Percentiles rank a stretch among this genome's conserved stretches.
These are phyloP conservation scores for Mallateleia sp. DNA, from an alignment of 2,888 invertebrate species.

Conservation along the genomic window DNA sequence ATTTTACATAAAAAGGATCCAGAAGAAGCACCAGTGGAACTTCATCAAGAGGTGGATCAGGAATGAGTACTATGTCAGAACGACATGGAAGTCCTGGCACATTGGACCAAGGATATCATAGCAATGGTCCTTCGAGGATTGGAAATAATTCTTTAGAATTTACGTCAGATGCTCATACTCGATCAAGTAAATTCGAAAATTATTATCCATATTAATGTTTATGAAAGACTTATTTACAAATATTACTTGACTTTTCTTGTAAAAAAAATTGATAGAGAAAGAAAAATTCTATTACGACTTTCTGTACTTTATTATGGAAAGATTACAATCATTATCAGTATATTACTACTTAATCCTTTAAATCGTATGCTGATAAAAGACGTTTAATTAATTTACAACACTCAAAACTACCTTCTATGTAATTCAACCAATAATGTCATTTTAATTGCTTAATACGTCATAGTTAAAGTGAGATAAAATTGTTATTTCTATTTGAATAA, in stretches of 20 bases:
- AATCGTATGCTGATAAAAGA: not conserved
- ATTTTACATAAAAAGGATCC: constrained; percentile 88
- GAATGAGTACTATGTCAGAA: constrained; percentile 90
- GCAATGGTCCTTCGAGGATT: constrained; percentile 68
- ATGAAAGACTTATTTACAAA: too few relatives aligned
- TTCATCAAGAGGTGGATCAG: constrained; percentile 91
- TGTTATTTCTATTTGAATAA: too few relatives aligned
- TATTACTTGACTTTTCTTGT: not conserved
- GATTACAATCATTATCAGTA: not conserved
- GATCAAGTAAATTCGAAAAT: constrained; percentile 75
- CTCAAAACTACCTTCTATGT: not conserved
- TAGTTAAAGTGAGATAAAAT: too few relatives aligned
- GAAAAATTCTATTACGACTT: not conserved
- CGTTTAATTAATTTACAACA: not conserved
- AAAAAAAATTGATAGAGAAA: not conserved
- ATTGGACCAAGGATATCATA: constrained; percentile 83
- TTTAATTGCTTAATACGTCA: too few relatives aligned
- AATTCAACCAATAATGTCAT: too few relatives aligned
- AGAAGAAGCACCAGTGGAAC: constrained; percentile 91
- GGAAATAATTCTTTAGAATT: constrained; percentile 83
- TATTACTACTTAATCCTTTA: constrained; percentile 9
- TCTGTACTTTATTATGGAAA: not conserved
- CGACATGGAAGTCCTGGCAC: constrained; percentile 87
- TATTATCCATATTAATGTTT: too few relatives aligned
- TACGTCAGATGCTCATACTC: constrained; percentile 79